Base-by-base conservation (phyloP, 2,797 vertebrate genomes). In the Sebastes baramenuke region DNA sequence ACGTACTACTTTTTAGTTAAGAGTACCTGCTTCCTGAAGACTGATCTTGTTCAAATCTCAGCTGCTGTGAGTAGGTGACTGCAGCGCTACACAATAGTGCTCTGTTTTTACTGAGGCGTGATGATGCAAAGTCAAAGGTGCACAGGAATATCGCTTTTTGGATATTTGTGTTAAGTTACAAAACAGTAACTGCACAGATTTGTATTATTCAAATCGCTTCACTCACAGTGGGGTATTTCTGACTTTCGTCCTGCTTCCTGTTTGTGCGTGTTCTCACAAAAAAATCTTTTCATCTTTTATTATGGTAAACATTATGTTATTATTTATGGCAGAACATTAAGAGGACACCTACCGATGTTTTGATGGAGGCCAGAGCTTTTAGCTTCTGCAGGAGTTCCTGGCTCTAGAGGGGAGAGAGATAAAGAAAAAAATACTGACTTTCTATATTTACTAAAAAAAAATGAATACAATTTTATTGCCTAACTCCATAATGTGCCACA, bases 361-460 rank as follows among this genome's bases (percentile, higher is more conserved):
- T 98, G 90, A 99, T 97, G 82, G 94, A 96, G 78, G 94, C 84
- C 90, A 98, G 82, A 83, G 96, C 95, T 91, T 98, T 98, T 61
- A 99, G 88, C 90, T 95, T 95, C 90, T 97, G 96, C 92, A 98
- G 93, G 62, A 99, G 94, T 12, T 96, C 95, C 29, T 98, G 97
- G 90, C 97, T 98, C 98, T 99, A 54, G 42, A 75, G 20, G 25
- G 36, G 62, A 93, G 29, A 94, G n/a, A 83, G 46, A 62, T 14
- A 67, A 76, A 58, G n/a, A 27, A 29, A 22, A 79, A 18, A 79
- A 22, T 0, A 22, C 2, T 29, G 11, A 49, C 12, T 29, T 8
- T 13, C 18, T n/a, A 54, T 8, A 67, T 38, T 0, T 24, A 29
- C 13, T 7, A 30, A 65, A 78, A 8, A 25, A 24, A 62, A 74